These are phyloP conservation scores for Temnothorax longispinosus DNA, from an alignment of 1,140 invertebrate species.

Conservation along the genomic window DNA sequence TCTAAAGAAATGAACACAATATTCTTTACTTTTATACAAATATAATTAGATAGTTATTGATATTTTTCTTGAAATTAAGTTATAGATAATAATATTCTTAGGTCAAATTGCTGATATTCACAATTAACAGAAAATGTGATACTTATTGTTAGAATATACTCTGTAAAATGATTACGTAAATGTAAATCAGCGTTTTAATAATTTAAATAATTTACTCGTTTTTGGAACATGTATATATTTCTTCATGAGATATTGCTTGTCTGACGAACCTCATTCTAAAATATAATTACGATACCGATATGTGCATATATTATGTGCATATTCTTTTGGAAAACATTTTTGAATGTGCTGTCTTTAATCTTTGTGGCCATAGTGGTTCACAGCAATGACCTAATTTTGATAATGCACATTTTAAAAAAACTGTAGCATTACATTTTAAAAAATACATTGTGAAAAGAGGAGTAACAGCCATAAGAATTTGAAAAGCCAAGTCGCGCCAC, in stretches of 20 bases:
- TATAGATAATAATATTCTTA: not conserved
- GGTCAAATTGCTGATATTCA: not conserved
- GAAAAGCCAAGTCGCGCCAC: not conserved
- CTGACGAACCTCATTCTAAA: not conserved
- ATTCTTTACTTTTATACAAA: not conserved
- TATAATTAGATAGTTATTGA: not conserved
- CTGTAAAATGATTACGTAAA: not conserved
- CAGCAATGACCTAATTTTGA: not conserved
- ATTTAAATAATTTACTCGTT: not conserved
- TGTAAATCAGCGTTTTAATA: conserved; percentile 8
- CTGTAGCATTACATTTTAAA: not conserved
- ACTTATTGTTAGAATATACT: not conserved
- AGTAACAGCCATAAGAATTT: not conserved
- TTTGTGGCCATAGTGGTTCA: not conserved
- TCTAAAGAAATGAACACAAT: not conserved
- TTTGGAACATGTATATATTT: not conserved
- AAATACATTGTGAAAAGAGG: not conserved
- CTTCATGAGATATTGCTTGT: not conserved
- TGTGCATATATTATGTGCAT: conserved; percentile 3
- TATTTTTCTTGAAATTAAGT: not conserved
- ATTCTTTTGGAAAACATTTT: conserved; percentile 41
- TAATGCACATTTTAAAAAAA: not conserved
- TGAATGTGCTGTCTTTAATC: not conserved
- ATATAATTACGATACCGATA: conserved; percentile 17
- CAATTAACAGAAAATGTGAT: not conserved